phyloP scores from a whole-genome alignment of 1,140 invertebrate species.

The Kradibia gibbosae region DNA sequence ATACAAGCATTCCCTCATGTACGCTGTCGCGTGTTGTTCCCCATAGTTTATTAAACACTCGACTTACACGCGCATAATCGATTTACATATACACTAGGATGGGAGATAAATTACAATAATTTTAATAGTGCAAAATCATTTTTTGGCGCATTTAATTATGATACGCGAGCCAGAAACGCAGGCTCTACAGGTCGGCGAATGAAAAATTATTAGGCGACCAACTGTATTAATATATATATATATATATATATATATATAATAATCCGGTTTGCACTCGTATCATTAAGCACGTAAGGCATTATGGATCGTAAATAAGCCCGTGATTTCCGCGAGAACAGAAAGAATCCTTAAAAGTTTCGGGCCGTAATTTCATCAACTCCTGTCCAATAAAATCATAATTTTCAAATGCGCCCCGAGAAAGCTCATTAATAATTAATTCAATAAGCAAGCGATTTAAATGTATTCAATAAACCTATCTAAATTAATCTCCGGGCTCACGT shows the following conservation, averaged over 20 bases:
- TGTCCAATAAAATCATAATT: background rate
- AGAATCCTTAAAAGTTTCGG: background rate
- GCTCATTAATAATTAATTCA: background rate
- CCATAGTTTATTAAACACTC: too few relatives aligned
- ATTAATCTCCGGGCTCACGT: background rate
- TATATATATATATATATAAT: too few relatives aligned
- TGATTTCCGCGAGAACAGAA: background rate
- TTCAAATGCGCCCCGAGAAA: background rate
- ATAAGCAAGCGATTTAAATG: background rate
- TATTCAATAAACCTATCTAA: background rate
- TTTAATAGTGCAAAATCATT: too few relatives aligned
- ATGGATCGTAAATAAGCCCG: background rate
- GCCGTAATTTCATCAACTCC: background rate
- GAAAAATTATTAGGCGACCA: background rate
- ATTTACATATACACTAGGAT: too few relatives aligned
- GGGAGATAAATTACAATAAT: too few relatives aligned
- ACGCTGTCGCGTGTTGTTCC: background rate
- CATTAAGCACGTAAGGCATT: background rate
- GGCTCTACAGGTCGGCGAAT: too few relatives aligned
- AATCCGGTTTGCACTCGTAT: background rate
- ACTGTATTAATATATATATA: background rate
- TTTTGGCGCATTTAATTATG: too few relatives aligned
- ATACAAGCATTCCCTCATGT: background rate
- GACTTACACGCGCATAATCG: too few relatives aligned
- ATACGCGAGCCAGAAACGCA: too few relatives aligned